phyloP scores from a whole-genome alignment of 2,113 vertebrate genomes.

The Sylvia atricapilla region DNA sequence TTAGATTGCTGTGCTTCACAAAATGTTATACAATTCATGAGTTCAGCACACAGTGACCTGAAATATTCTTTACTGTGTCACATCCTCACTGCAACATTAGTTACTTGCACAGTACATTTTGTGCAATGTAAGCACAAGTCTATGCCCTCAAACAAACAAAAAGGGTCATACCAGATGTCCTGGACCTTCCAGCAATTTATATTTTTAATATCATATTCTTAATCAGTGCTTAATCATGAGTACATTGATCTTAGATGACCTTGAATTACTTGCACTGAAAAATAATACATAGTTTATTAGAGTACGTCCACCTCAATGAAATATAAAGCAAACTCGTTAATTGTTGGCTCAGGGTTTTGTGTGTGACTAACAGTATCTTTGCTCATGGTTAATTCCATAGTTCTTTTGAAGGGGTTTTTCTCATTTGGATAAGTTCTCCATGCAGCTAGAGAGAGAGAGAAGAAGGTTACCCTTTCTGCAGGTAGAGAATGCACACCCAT shows the following conservation, averaged over 20 bases:
- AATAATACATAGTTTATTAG: not conserved
- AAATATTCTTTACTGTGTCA: not conserved
- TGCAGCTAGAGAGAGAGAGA: not conserved
- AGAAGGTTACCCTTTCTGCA: not conserved
- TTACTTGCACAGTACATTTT: not conserved
- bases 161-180: not conserved
- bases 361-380: not conserved
- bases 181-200: not conserved
- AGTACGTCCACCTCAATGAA: not conserved
- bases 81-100: not conserved
- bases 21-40: not conserved
- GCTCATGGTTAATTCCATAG: not conserved
- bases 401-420: not conserved
- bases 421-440: not conserved
- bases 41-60: not conserved
- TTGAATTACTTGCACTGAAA: not conserved
- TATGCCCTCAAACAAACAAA: not conserved
- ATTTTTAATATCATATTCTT: not conserved
- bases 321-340: not conserved
- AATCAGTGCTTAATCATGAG: not conserved
- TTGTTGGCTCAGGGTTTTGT: not conserved
- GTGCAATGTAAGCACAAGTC: not conserved
- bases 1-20: not conserved
- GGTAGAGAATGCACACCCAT: not conserved
- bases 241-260: not conserved